phyloP scores from a whole-genome alignment of 1,140 invertebrate genomes.

The Trichogramma pretiosum region DNA sequence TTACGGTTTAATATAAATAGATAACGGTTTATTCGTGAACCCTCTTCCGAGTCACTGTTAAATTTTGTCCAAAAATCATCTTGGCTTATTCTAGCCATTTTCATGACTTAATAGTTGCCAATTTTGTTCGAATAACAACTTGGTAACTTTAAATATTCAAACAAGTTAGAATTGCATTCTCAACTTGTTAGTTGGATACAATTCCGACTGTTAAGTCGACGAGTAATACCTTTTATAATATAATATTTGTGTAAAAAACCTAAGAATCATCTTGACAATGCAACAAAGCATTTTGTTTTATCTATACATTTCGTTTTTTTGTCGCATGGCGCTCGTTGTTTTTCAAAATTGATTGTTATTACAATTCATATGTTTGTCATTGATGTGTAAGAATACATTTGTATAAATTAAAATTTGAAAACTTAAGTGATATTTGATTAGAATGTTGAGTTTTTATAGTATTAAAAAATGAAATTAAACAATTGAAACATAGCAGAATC shows the following conservation, averaged over 20 bases:
- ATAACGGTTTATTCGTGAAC: constrained; percentile 26
- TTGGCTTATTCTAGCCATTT: too few species aligned
- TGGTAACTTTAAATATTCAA: too few species aligned
- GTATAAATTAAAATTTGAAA: constrained; percentile 3
- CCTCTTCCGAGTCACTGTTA: constrained; percentile 32
- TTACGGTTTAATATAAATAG: constrained; percentile 10
- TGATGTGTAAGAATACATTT: constrained; percentile 3
- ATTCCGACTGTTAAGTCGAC: background rate
- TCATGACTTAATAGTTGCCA: too few species aligned
- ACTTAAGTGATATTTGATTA: constrained; percentile 3
- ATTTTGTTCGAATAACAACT: too few species aligned
- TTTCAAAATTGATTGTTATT: background rate
- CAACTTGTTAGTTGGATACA: background rate
- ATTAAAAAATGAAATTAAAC: background rate
- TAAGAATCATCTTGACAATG: constrained; percentile 28
- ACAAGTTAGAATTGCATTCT: background rate
- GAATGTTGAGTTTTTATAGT: constrained; percentile 10
- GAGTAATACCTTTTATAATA: constrained; percentile 25
- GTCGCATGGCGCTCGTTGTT: constrained; percentile 13
- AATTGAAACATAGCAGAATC: too few species aligned
- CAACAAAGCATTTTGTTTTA: constrained; percentile 25
- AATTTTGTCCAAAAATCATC: constrained; percentile 30
- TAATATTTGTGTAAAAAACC: too few species aligned
- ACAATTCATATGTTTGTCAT: constrained; percentile 1
- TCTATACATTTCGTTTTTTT: constrained; percentile 10